Conservation (phyloP, 2,113 vertebrate genomes). For the Jaculus jaculus region DNA sequence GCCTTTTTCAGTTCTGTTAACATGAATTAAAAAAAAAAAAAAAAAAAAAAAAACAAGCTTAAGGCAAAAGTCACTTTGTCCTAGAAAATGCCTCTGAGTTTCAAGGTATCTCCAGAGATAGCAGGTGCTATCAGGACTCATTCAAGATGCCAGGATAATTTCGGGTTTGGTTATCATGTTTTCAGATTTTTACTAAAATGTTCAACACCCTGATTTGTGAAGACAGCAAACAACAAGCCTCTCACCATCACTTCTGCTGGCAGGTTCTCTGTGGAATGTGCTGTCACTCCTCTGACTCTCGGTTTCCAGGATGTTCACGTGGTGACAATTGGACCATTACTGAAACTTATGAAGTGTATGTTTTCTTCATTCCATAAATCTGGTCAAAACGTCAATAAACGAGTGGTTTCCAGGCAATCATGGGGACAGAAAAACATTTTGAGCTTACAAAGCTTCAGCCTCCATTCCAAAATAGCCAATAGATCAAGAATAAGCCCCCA, state of each 20-base stretch:
- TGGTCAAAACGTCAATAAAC: not conserved
- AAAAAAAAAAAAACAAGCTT: constrained; percentile 46
- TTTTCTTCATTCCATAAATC: not conserved
- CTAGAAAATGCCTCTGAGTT: constrained; percentile 20
- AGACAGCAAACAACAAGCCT: not conserved
- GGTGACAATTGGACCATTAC: not conserved
- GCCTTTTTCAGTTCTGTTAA: constrained; percentile 53
- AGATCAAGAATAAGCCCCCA: not conserved
- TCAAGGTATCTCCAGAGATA: not conserved
- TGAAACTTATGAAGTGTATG: not conserved
- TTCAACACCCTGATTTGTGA: not conserved
- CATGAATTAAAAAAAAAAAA: too few species aligned
- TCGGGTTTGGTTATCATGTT: not conserved
- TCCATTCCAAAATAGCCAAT: not conserved
- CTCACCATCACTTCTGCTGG: not conserved
- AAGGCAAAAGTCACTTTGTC: not conserved
- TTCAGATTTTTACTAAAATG: constrained; percentile 1
- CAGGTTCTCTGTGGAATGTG: not conserved
- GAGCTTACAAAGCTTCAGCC: not conserved
- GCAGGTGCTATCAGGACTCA: not conserved
- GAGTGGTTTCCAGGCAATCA: not conserved
- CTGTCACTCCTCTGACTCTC: not conserved
- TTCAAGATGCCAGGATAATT: not conserved
- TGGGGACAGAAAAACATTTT: not conserved
- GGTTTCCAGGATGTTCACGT: not conserved